Conservation (phyloP, 2,888 invertebrate species). For the Conops quadrifasciatus region DNA sequence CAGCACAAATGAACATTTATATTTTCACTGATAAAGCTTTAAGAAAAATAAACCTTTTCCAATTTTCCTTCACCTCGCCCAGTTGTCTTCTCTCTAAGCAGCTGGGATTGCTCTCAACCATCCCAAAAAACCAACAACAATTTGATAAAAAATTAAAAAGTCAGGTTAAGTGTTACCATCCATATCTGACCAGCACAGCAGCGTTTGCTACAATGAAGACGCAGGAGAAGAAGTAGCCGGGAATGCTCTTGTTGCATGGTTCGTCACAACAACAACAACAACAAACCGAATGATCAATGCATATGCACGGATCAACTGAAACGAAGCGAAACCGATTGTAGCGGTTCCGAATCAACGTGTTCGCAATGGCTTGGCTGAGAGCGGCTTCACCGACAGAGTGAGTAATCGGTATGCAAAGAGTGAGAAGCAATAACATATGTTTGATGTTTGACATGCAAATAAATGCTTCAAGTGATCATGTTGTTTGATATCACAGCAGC, state of each 20-base stretch:
- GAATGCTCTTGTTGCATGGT: no score
- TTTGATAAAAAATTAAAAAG: slow-evolving; percentile 5
- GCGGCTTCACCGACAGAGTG: no score
- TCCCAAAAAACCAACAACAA: slow-evolving; percentile 9
- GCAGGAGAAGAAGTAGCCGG: slow-evolving; percentile 30
- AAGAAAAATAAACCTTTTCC: no score
- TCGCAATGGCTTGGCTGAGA: neutral
- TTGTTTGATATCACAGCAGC: slow-evolving; percentile 11
- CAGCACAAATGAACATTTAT: slow-evolving; percentile 24
- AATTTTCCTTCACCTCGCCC: no score
- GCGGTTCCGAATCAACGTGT: slow-evolving; percentile 4
- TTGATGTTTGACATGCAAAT: slow-evolving; percentile 36
- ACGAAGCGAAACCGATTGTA: slow-evolving; percentile 13
- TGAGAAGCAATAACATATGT: slow-evolving; percentile 15
- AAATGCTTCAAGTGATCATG: slow-evolving; percentile 33
- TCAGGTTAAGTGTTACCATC: neutral
- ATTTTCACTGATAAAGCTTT: slow-evolving; percentile 28
- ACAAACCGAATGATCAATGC: neutral
- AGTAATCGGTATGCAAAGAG: neutral
- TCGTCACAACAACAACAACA: slow-evolving; percentile 19
- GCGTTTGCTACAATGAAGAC: no score
- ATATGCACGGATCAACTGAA: slow-evolving; percentile 20
- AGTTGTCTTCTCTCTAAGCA: no score
- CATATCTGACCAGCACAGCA: slow-evolving; percentile 7
- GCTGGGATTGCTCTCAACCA: no score